These are phyloP conservation scores for Plotosus lineatus DNA, from an alignment of 2,113 vertebrate species.

Conservation along the genomic window DNA sequence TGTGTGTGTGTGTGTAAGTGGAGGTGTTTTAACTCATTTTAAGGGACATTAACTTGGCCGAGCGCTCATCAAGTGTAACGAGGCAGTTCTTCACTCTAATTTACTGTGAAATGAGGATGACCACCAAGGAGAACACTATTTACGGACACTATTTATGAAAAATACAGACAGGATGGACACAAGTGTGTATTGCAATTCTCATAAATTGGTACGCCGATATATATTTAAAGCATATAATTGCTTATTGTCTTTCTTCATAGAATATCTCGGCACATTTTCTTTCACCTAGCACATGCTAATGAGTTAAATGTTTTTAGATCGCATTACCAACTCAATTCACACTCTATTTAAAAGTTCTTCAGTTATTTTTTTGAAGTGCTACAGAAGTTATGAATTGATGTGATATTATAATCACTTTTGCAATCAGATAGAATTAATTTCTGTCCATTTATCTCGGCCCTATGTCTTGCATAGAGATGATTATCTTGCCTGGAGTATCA, in stretches of 20 bases:
- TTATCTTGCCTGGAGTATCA: background rate
- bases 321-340: background rate
- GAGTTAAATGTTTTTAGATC: background rate
- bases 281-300: background rate
- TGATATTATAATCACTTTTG: background rate
- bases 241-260: background rate
- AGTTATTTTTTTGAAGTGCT: background rate
- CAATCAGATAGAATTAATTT: background rate
- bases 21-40: slow-evolving; percentile 10
- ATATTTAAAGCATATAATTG: background rate
- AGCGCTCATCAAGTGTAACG: slow-evolving; percentile 32
- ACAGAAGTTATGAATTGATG: background rate
- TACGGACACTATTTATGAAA: slow-evolving; percentile 16
- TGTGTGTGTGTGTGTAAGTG: background rate
- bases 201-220: slow-evolving; percentile 9
- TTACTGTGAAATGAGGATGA: slow-evolving; percentile 45
- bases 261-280: background rate
- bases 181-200: background rate
- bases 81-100: slow-evolving; percentile 36
- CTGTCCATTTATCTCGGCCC: background rate
- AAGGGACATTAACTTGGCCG: slow-evolving; percentile 22
- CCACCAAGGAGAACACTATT: slow-evolving; percentile 33
- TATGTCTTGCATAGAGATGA: background rate
- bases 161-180: background rate
- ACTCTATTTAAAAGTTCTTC: no score